Conservation (phyloP, 2,113 vertebrate genomes). For the Otolemur garnettii region DNA sequence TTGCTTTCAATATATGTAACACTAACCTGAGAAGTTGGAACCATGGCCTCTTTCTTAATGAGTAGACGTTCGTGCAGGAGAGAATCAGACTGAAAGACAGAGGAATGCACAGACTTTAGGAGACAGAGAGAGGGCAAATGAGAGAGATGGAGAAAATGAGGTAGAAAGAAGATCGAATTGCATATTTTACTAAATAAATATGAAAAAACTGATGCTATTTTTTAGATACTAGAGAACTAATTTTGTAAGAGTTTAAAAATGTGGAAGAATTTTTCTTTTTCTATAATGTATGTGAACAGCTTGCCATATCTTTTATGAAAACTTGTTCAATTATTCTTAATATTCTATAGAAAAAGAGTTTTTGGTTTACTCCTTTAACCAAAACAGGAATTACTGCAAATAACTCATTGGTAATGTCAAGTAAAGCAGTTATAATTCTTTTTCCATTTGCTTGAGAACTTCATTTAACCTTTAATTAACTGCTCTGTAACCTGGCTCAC, state of each 20-base stretch:
- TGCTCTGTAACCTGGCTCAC: not conserved
- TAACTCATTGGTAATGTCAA: not conserved
- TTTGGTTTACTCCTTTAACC: not conserved
- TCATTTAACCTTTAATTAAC: constrained; percentile 63
- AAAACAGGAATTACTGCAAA: not conserved
- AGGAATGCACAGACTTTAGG: not conserved
- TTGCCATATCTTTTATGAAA: not conserved
- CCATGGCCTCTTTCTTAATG: not conserved
- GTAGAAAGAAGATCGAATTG: not conserved
- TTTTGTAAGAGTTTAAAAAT: not conserved
- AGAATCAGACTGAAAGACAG: not conserved
- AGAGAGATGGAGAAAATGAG: not conserved
- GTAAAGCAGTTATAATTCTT: not conserved
- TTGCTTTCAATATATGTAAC: not conserved
- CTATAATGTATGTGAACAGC: not conserved
- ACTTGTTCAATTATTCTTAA: not conserved
- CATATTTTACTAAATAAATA: not conserved
- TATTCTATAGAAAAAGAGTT: not conserved
- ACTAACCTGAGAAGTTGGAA: not conserved
- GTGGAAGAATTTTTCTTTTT: not conserved
- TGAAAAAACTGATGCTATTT: not conserved
- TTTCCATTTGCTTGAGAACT: constrained; percentile 40
- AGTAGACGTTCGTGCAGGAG: not conserved
- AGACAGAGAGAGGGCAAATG: not conserved
- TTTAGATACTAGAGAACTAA: not conserved